phyloP scores from a whole-genome alignment of 2,113 vertebrate species.

The Thalassarche chlororhynchos region DNA sequence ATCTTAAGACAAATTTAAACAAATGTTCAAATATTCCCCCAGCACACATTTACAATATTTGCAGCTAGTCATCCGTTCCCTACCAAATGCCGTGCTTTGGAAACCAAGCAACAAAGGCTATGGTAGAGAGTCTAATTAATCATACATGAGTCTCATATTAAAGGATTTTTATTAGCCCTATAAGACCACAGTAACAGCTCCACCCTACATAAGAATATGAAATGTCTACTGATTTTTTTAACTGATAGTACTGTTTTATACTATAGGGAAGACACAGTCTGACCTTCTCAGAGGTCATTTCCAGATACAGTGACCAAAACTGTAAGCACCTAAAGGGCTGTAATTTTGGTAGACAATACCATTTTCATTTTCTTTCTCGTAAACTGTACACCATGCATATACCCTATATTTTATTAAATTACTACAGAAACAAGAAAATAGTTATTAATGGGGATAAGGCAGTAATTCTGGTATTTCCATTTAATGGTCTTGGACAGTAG shows the following conservation, averaged over 20 bases:
- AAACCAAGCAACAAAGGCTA: conserved; percentile 17
- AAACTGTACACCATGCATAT: not conserved
- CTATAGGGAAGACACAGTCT: not conserved
- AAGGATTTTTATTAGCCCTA: not conserved
- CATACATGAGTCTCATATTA: not conserved
- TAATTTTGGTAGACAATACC: conserved; percentile 3
- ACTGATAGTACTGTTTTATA: not conserved
- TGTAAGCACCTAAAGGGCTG: not conserved
- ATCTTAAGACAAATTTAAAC: conserved; percentile 35
- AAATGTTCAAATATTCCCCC: conserved; percentile 46
- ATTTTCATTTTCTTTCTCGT: conserved; percentile 39
- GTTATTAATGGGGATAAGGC: not conserved
- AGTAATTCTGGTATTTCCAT: conserved; percentile 10
- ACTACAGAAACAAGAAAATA: not conserved
- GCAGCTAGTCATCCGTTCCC: not conserved
- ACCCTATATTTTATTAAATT: conserved; percentile 48
- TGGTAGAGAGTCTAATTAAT: conserved; percentile 42
- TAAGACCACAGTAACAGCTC: not conserved
- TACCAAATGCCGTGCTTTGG: not conserved
- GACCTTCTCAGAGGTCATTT: not conserved
- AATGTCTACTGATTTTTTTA: not conserved
- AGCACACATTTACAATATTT: not conserved
- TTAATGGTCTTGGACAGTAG: not conserved
- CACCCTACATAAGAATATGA: not conserved
- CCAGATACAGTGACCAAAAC: not conserved